These are phyloP conservation scores for Galaxias olidus DNA, from an alignment of 2,797 vertebrate species.

Conservation along the genomic window DNA sequence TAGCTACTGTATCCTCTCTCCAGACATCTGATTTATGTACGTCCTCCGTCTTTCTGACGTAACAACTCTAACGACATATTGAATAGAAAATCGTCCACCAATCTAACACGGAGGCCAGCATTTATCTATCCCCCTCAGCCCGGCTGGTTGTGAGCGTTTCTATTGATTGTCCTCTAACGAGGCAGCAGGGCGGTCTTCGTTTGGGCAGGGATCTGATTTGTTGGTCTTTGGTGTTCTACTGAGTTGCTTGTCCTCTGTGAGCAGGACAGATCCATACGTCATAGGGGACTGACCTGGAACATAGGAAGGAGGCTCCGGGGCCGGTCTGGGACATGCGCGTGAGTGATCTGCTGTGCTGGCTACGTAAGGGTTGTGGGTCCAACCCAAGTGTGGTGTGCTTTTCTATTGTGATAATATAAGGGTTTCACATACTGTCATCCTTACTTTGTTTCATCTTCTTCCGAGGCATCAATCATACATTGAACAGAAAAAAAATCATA, in stretches of 20 bases:
- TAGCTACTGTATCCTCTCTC: no score
- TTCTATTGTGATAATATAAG: no score
- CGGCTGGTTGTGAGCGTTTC: slow-evolving; percentile 44
- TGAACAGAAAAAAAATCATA: no score
- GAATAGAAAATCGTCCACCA: slow-evolving; percentile 53
- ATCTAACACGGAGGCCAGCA: slow-evolving; percentile 54
- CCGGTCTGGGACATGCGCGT: slow-evolving; percentile 20
- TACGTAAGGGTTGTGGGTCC: no score
- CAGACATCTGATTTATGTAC: no score
- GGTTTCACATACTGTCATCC: no score
- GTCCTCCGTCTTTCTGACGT: no score
- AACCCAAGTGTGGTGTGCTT: no score
- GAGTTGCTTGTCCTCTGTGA: slow-evolving; percentile 57
- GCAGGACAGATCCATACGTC: slow-evolving; percentile 63
- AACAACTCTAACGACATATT: no score
- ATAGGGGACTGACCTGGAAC: slow-evolving; percentile 50
- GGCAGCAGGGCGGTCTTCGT: slow-evolving; percentile 46
- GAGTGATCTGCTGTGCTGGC: slow-evolving; percentile 28
- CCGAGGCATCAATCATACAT: no score
- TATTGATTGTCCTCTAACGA: slow-evolving; percentile 65
- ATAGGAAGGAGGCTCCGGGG: slow-evolving; percentile 21
- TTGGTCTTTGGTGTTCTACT: slow-evolving; percentile 45
- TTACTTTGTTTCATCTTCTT: no score
- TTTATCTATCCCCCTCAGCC: slow-evolving; percentile 46
- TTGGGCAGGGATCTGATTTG: slow-evolving; percentile 55